Evolutionary conservation across 2,797 vertebrate species (phyloP).

Genomic region (Gymnocypris eckloni): DNA sequence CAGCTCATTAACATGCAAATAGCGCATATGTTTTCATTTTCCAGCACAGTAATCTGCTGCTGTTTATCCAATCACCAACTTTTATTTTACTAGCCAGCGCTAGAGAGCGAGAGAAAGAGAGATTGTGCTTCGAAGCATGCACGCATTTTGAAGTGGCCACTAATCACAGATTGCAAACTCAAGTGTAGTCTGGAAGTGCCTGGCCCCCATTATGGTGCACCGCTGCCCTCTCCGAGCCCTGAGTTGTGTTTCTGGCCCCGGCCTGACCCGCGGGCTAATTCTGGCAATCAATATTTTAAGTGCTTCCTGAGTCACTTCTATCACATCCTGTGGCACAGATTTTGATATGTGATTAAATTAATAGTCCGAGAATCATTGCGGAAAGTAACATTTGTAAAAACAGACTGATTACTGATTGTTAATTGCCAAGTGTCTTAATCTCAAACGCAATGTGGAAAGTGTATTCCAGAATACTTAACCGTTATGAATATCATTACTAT

Average conservation of each 20-base stretch:
- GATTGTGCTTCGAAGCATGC: slow-evolving; percentile 65
- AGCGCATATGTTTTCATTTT: slow-evolving; percentile 79
- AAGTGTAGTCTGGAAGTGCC: slow-evolving; percentile 63
- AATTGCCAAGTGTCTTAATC: slow-evolving; percentile 60
- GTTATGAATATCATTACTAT: slow-evolving; percentile 24
- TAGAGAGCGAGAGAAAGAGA: slow-evolving; percentile 45
- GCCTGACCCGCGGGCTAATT: slow-evolving; percentile 64
- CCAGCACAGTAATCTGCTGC: slow-evolving; percentile 75
- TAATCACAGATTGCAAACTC: slow-evolving; percentile 68
- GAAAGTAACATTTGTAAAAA: slow-evolving; percentile 57
- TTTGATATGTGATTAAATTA: slow-evolving; percentile 63
- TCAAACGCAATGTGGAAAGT: slow-evolving; percentile 21
- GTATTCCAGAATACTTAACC: slow-evolving; percentile 29
- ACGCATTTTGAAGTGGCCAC: slow-evolving; percentile 61
- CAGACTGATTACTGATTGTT: slow-evolving; percentile 64
- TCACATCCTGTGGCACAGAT: slow-evolving; percentile 61
- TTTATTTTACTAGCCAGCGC: slow-evolving; percentile 62
- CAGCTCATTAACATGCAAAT: slow-evolving; percentile 82
- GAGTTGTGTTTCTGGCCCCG: slow-evolving; percentile 59
- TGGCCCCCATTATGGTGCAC: slow-evolving; percentile 61
- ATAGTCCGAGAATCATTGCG: slow-evolving; percentile 56
- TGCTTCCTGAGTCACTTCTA: slow-evolving; percentile 63
- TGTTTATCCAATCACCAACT: slow-evolving; percentile 78
- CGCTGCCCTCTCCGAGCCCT: slow-evolving; percentile 58
- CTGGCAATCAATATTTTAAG: slow-evolving; percentile 68